Conservation (phyloP, 2,797 vertebrate genomes). For the Phrynocephalus vlangalii region DNA sequence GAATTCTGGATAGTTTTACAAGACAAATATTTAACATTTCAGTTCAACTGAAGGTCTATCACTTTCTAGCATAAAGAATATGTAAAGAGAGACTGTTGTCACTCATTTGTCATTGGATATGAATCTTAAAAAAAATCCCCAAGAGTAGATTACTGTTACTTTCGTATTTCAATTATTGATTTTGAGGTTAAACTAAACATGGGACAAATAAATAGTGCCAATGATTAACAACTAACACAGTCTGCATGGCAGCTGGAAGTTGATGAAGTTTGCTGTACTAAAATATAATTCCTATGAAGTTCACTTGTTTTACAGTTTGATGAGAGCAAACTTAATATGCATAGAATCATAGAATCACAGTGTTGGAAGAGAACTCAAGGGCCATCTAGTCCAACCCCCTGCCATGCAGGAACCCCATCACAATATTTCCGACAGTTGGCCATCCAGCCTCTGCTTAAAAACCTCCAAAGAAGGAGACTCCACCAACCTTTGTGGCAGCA, state of each 20-base stretch:
- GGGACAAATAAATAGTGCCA: neutral
- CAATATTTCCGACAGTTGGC: too few relatives aligned
- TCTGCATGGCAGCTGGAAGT: slow-evolving; percentile 32
- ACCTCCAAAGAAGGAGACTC: too few relatives aligned
- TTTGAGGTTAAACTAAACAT: slow-evolving; percentile 49
- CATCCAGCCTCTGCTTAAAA: too few relatives aligned
- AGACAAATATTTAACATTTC: slow-evolving; percentile 34
- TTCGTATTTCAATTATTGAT: slow-evolving; percentile 54
- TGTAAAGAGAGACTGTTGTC: slow-evolving; percentile 54
- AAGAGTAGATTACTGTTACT: slow-evolving; percentile 41
- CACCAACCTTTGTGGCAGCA: too few relatives aligned
- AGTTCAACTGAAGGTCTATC: slow-evolving; percentile 47
- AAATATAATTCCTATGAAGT: slow-evolving; percentile 18
- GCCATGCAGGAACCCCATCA: too few relatives aligned
- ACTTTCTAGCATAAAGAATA: slow-evolving; percentile 54
- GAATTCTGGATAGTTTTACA: slow-evolving; percentile 14
- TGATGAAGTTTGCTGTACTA: slow-evolving; percentile 32
- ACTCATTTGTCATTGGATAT: slow-evolving; percentile 46
- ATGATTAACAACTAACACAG: slow-evolving; percentile 33
- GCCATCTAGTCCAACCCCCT: too few relatives aligned
- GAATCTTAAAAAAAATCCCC: slow-evolving; percentile 41
- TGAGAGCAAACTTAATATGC: slow-evolving; percentile 12
- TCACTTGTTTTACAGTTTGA: slow-evolving; percentile 22
- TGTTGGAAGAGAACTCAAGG: too few relatives aligned
- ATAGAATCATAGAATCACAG: too few relatives aligned